Evolutionary conservation across 37 sponge, comb jelly and placozoan species (phyloP), one percentile per base, ranked within the genome.

Genomic region (Oscarella lobularis): DNA sequence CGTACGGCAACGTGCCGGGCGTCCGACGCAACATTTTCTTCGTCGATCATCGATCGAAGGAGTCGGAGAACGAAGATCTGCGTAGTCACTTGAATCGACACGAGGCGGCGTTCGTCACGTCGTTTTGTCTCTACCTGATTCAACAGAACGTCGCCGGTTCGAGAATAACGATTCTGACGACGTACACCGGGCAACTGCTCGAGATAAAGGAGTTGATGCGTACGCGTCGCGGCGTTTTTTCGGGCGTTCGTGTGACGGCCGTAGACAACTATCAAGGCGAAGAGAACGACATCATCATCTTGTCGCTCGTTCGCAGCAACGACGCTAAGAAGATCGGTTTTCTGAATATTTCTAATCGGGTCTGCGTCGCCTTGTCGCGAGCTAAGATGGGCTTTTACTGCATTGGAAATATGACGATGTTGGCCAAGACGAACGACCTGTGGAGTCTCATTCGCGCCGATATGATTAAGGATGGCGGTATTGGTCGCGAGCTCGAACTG

Each of bases 361-460:
- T 84, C 0, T 87, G 88, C 81, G 88, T 87, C 29, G 84, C 88
- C 31, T 66, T 87, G 71, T 87, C 88, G 38, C 36, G 88, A 77
- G 88, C 88, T 0, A 87, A 80, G 36, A 40, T 78, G 68, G 88
- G 88, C 3, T 73, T 87, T 54, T 87, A 84, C 36, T 72, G 77
- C 39, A 77, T 87, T 77, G 88, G 88, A 32, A 87, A 83, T 40
- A 78, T 86, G 31, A 54, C 36, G 31, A 30, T 79, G 40, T 66
- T 83, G 4, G 72, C 74, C 33, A 73, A 79, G 39, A 54, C 34
- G 38, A 37, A 67, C 29, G 72, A 72, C 38, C 31, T 83, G 9
- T 87, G 83, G 83, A 36, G 66, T 0, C 9, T 37, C 0, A 75
- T 84, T 1, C 2, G 75, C 3, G 20, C 38, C 39, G 67, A 69